These are phyloP conservation scores for Nesoenas mayeri DNA, from an alignment of 2,113 vertebrate species.

Conservation along the genomic window DNA sequence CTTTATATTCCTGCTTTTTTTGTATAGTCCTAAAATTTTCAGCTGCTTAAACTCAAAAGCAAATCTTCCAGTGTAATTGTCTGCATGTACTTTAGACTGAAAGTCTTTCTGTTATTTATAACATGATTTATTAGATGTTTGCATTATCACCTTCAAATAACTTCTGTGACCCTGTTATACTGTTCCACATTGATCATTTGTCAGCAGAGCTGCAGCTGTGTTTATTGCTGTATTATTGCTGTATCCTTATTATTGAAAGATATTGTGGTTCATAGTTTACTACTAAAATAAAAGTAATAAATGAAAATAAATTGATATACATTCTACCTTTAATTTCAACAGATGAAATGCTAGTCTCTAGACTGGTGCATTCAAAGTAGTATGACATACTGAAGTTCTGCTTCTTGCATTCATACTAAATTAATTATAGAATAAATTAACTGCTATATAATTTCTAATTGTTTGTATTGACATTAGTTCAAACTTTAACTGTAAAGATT, in stretches of 20 bases:
- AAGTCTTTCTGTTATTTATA: neutral
- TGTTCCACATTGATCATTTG: neutral
- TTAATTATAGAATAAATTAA: neutral
- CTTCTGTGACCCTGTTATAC: slow-evolving; percentile 13
- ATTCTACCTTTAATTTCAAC: neutral
- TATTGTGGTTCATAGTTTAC: neutral
- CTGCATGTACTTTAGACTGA: neutral
- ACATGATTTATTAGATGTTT: slow-evolving; percentile 42
- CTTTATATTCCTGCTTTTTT: neutral
- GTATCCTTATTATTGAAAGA: neutral
- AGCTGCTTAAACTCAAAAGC: neutral
- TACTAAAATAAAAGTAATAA: neutral
- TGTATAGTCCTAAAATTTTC: neutral
- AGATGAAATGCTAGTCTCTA: neutral
- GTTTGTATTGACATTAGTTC: neutral
- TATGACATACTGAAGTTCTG: neutral
- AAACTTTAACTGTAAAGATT: neutral
- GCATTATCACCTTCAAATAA: slow-evolving; percentile 51
- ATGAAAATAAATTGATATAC: neutral
- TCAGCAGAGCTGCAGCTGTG: slow-evolving; percentile 38
- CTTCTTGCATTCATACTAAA: neutral
- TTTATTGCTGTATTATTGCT: neutral
- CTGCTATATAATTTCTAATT: neutral
- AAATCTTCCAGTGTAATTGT: neutral
- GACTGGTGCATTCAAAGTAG: neutral